phyloP scores from a whole-genome alignment of 2,113 vertebrate species.

The Myrmecophaga tridactyla region DNA sequence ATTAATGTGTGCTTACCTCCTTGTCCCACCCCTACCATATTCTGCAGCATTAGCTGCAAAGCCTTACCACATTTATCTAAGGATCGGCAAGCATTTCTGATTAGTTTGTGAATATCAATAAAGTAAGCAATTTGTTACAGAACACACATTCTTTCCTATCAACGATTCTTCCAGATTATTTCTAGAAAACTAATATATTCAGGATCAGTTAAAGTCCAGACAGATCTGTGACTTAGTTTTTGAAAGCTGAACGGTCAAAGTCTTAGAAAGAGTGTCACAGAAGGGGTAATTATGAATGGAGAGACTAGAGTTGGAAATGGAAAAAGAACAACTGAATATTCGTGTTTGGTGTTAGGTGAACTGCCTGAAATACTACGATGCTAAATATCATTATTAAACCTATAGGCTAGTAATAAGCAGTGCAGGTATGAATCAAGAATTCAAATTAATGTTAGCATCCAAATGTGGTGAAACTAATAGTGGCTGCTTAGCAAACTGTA shows the following conservation, averaged over 20 bases:
- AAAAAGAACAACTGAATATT: not conserved
- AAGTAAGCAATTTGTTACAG: not conserved
- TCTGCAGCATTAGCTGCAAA: not conserved
- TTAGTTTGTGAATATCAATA: constrained; percentile 5
- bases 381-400: not conserved
- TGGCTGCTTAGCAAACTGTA: not conserved
- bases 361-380: not conserved
- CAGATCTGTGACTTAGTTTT: not conserved
- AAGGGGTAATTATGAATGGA: not conserved
- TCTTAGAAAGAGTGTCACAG: not conserved
- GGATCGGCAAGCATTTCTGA: not conserved
- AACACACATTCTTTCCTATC: not conserved
- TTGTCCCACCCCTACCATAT: not conserved
- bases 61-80: not conserved
- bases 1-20: not conserved
- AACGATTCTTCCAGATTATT: not conserved
- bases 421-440: not conserved
- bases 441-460: not conserved
- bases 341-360: not conserved
- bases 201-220: not conserved
- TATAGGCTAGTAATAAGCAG: not conserved
- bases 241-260: not conserved
- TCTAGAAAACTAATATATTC: not conserved
- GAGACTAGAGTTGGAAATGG: not conserved
- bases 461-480: not conserved